Percentiles rank a stretch among this genome's conserved stretches.
phyloP scores from a whole-genome alignment of 2,113 vertebrate genomes.

The Heterochromis multidens region DNA sequence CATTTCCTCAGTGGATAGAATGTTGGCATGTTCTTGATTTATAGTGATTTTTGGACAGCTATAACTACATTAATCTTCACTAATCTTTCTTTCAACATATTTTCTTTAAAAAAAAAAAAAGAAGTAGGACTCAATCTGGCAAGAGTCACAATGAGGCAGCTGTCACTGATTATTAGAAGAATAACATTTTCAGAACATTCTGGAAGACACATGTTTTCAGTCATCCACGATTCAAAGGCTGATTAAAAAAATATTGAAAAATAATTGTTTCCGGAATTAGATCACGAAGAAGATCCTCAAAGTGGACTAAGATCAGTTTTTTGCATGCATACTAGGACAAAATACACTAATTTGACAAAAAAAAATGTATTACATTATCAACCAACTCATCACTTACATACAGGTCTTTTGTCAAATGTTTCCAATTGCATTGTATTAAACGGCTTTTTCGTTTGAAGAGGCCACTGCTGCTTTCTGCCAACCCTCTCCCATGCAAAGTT shows the following conservation, averaged over 20 bases:
- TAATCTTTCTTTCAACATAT: background rate
- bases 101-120: background rate
- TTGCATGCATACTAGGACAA: background rate
- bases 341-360: background rate
- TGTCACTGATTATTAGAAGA: constrained; percentile 1
- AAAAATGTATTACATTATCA: background rate
- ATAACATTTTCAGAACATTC: background rate
- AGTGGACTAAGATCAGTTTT: background rate
- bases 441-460: constrained; percentile 30
- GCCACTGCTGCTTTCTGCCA: constrained; percentile 48
- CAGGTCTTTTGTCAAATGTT: constrained; percentile 18
- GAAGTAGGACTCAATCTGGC: background rate
- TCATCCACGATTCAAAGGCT: background rate
- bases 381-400: background rate
- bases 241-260: background rate
- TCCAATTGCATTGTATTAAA: constrained; percentile 49
- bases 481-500: constrained; percentile 43
- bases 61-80: background rate
- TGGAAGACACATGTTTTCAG: background rate
- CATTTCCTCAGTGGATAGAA: background rate
- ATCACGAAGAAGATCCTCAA: background rate
- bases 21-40: background rate
- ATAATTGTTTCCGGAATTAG: background rate
- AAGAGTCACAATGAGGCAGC: background rate
- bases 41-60: background rate